A percentile compares a stretch with the other conserved stretches of the same genome.
phyloP scores from a whole-genome alignment of 2,888 invertebrate species.

The Cephus pulcher region DNA sequence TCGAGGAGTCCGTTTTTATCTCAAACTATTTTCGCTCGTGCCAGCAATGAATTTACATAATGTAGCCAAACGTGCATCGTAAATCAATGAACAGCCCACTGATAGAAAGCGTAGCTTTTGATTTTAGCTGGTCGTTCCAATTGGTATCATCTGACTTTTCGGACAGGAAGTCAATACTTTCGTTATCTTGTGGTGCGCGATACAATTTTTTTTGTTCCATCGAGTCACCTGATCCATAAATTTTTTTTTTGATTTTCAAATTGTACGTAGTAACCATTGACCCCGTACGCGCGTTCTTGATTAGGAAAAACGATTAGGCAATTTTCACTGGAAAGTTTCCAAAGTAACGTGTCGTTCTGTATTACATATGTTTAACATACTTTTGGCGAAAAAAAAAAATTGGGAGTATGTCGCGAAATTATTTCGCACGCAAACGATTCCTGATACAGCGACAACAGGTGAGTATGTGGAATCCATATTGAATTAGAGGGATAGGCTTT shows the following conservation, averaged over 20 bases:
- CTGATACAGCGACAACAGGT: background rate
- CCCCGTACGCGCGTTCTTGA: background rate
- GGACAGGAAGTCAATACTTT: background rate
- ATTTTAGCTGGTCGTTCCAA: background rate
- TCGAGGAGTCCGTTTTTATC: background rate
- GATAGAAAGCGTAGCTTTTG: background rate
- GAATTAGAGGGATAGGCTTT: background rate
- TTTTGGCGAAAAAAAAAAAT: background rate
- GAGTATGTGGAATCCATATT: background rate
- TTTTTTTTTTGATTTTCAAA: background rate
- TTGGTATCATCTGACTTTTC: background rate
- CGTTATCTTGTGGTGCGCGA: background rate
- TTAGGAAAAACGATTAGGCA: background rate
- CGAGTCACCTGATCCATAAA: background rate
- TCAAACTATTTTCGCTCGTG: background rate
- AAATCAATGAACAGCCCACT: background rate
- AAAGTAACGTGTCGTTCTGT: background rate
- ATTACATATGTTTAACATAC: background rate
- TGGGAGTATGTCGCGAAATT: background rate
- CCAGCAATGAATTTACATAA: background rate
- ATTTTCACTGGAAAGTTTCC: too few relatives aligned
- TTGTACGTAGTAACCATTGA: background rate
- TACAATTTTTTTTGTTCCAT: background rate
- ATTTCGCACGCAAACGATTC: background rate
- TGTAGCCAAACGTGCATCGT: background rate